Conservation (phyloP, 2,113 vertebrate species). For the Chaenocephalus aceratus region DNA sequence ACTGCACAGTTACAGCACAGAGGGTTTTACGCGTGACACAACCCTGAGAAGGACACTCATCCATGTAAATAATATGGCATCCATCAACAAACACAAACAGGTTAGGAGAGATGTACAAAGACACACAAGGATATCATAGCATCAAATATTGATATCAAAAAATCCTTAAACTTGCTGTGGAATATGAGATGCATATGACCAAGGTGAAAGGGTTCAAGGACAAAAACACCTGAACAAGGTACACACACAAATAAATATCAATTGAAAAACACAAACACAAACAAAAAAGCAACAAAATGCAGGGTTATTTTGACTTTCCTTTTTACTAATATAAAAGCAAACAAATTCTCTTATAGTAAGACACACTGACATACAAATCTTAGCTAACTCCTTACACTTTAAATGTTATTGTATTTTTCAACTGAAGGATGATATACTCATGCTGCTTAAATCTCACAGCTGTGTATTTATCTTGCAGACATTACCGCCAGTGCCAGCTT, state of each 20-base stretch:
- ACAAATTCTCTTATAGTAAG: too few species aligned
- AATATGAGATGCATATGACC: constrained; percentile 38
- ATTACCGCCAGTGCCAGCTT: background rate
- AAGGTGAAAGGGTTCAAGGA: constrained; percentile 28
- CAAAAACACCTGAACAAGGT: constrained; percentile 25
- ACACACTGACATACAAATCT: too few species aligned
- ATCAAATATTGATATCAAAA: constrained; percentile 51
- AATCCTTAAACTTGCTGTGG: constrained; percentile 51
- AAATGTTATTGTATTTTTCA: too few species aligned
- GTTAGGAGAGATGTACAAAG: constrained; percentile 17
- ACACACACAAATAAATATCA: background rate
- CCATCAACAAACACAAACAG: constrained; percentile 35
- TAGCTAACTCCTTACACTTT: too few species aligned
- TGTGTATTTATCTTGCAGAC: background rate
- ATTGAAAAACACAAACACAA: background rate
- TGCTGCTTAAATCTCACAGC: background rate
- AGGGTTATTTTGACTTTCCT: background rate
- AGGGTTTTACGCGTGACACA: constrained; percentile 61
- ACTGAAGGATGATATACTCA: too few species aligned
- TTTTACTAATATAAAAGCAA: background rate
- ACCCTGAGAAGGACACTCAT: constrained; percentile 71
- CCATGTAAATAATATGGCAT: constrained; percentile 59
- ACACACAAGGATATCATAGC: constrained; percentile 17
- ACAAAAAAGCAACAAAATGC: background rate
- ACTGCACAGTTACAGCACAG: constrained; percentile 27